Percentiles rank a stretch among this genome's conserved stretches.
Evolutionary conservation across 2,888 invertebrate species (phyloP).

Genomic region (Therioaphis trifolii): DNA sequence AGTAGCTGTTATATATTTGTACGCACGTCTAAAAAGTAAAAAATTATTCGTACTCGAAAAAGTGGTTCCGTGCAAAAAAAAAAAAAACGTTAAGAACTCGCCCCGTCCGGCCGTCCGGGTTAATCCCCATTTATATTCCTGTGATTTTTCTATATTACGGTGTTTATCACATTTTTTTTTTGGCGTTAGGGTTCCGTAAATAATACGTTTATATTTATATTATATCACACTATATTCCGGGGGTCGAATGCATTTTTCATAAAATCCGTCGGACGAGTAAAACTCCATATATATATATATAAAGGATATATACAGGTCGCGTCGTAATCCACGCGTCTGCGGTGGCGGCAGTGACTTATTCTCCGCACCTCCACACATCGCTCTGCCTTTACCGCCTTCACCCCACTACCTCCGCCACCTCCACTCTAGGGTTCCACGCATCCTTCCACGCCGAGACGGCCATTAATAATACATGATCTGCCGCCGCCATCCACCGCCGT

Average conservation of each 20-base stretch:
- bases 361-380: neutral
- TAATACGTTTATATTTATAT: slow-evolving; percentile 60
- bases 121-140: slow-evolving; percentile 42
- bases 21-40: neutral
- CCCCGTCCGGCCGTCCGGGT: slow-evolving; percentile 41
- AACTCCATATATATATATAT: neutral
- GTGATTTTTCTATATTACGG: slow-evolving; percentile 57
- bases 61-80: neutral
- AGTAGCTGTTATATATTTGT: no score
- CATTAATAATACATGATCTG: slow-evolving; percentile 62
- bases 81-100: slow-evolving; percentile 44
- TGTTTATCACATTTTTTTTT: slow-evolving; percentile 39
- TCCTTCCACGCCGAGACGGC: neutral
- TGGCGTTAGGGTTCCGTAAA: slow-evolving; percentile 35
- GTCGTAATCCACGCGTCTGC: slow-evolving; percentile 36
- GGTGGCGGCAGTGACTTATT: slow-evolving; percentile 49
- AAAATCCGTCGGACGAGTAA: slow-evolving; percentile 30
- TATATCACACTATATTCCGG: slow-evolving; percentile 17
- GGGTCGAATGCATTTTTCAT: slow-evolving; percentile 60
- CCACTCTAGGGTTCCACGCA: neutral
- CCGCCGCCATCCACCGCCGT: neutral
- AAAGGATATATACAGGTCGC: neutral
- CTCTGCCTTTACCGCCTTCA: neutral
- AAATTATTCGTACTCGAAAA: neutral
- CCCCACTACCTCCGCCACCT: neutral